These are phyloP conservation scores for Leptopilina boulardi DNA, from an alignment of 1,140 invertebrate species.

Conservation along the genomic window DNA sequence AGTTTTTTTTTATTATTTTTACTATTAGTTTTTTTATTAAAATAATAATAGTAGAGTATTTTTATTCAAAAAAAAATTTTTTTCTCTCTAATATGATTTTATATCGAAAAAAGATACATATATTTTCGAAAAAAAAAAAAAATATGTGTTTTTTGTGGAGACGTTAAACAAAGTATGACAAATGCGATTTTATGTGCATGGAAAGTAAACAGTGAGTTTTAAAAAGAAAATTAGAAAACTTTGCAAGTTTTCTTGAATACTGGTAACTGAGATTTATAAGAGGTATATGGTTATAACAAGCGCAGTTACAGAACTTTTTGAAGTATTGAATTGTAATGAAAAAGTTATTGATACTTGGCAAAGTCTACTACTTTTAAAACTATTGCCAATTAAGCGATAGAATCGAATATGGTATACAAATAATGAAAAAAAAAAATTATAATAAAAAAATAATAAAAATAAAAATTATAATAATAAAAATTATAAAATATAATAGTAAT, in stretches of 20 bases:
- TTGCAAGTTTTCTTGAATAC: conserved; percentile 13
- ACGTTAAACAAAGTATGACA: conserved; percentile 5
- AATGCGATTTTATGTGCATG: background rate
- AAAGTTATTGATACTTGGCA: background rate
- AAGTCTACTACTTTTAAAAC: background rate
- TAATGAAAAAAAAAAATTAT: too few relatives aligned
- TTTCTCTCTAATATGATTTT: too few relatives aligned
- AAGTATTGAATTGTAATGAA: conserved; percentile 26
- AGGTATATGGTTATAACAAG: background rate
- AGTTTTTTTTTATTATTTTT: too few relatives aligned
- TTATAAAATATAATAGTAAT: too few relatives aligned
- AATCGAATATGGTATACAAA: too few relatives aligned
- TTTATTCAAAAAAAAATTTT: too few relatives aligned
- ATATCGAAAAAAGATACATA: too few relatives aligned
- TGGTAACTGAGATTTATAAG: conserved; percentile 28
- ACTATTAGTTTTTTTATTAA: too few relatives aligned
- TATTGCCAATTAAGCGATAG: background rate
- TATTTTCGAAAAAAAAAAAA: background rate
- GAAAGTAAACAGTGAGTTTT: background rate
- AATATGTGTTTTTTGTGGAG: background rate
- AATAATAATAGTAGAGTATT: too few relatives aligned
- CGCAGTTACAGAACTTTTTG: background rate
- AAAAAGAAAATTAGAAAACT: conserved; percentile 24
- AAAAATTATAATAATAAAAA: too few relatives aligned
- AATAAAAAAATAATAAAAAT: too few relatives aligned